Evolutionary conservation across 2,888 invertebrate species (phyloP).

Genomic region (Pyrrhosoma nymphula): DNA sequence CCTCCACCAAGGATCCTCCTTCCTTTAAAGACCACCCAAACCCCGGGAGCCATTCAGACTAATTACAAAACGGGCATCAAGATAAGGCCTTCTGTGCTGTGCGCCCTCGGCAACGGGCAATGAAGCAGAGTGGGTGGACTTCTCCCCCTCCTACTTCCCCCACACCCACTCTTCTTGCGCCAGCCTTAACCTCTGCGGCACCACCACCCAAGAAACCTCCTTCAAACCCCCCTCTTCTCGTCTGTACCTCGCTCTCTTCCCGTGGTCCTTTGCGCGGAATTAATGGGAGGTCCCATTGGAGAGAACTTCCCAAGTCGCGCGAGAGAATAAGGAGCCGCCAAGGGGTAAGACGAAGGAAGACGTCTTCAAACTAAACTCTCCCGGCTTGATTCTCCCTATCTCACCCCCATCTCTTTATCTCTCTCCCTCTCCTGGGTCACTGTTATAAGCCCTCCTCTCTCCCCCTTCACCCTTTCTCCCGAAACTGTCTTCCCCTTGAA

Average conservation of each 20-base stretch:
- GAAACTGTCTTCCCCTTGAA: neutral
- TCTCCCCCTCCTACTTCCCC: neutral
- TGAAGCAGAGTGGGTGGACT: constrained; percentile 16
- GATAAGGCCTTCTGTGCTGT: constrained; percentile 52
- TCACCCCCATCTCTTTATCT: neutral
- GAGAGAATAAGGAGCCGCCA: constrained; percentile 4
- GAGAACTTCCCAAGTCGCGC: constrained; percentile 41
- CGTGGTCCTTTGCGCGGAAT: neutral
- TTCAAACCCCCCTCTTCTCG: neutral
- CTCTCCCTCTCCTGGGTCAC: neutral
- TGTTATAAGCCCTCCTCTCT: neutral
- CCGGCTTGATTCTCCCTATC: neutral
- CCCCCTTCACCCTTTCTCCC: neutral
- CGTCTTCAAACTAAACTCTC: neutral
- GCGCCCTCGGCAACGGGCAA: neutral
- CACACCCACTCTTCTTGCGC: neutral
- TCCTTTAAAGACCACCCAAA: neutral
- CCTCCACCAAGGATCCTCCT: neutral
- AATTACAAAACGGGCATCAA: constrained; percentile 66
- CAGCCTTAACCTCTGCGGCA: neutral
- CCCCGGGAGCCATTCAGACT: constrained; percentile 52
- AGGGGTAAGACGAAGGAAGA: constrained; percentile 18
- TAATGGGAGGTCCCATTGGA: constrained; percentile 9
- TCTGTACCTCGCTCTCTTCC: neutral
- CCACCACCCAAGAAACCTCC: no score